Percentiles rank a stretch among this genome's conserved stretches.
Evolutionary conservation across 2,888 invertebrate genomes (phyloP).

Genomic region (Gasteruption jaculator): DNA sequence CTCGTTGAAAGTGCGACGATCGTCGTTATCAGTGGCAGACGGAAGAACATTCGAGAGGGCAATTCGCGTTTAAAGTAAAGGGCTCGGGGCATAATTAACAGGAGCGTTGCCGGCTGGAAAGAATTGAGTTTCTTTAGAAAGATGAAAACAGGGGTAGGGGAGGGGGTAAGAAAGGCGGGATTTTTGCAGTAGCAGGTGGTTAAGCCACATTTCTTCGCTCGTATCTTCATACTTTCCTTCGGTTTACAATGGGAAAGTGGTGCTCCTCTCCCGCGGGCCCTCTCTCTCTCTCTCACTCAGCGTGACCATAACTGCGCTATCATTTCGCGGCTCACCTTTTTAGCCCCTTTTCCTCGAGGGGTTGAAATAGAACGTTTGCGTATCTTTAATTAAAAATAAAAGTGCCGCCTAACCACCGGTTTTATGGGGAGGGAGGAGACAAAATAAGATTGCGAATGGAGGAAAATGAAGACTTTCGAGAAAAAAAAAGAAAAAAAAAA

Average conservation of each 20-base stretch:
- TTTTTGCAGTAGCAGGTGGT: slow-evolving; percentile 25
- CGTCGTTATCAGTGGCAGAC: no score
- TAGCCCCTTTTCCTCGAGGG: slow-evolving; percentile 4
- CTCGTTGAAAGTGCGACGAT: no score
- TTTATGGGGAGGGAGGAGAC: slow-evolving; percentile 11
- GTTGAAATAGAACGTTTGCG: slow-evolving; percentile 39
- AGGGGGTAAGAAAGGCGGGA: slow-evolving; percentile 13
- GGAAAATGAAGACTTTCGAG: no score
- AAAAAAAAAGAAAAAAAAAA: no score
- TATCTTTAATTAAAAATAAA: slow-evolving; percentile 48
- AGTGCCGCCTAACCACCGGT: slow-evolving; percentile 16
- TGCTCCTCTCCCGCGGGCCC: slow-evolving; percentile 3
- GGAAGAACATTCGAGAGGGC: no score
- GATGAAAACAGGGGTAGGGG: slow-evolving; percentile 21
- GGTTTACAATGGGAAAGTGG: slow-evolving; percentile 19
- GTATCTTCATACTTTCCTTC: slow-evolving; percentile 18
- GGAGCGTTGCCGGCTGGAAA: no score
- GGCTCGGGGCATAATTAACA: no score
- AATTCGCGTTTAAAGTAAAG: no score
- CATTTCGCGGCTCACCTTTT: slow-evolving; percentile 35
- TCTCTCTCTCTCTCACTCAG: slow-evolving; percentile 26
- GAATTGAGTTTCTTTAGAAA: no score
- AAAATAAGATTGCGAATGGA: no score
- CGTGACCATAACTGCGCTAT: slow-evolving; percentile 47
- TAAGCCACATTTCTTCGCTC: slow-evolving; percentile 25